Evolutionary conservation across 1,140 invertebrate species (phyloP).

Genomic region (Pseudachorutes palmiensis): DNA sequence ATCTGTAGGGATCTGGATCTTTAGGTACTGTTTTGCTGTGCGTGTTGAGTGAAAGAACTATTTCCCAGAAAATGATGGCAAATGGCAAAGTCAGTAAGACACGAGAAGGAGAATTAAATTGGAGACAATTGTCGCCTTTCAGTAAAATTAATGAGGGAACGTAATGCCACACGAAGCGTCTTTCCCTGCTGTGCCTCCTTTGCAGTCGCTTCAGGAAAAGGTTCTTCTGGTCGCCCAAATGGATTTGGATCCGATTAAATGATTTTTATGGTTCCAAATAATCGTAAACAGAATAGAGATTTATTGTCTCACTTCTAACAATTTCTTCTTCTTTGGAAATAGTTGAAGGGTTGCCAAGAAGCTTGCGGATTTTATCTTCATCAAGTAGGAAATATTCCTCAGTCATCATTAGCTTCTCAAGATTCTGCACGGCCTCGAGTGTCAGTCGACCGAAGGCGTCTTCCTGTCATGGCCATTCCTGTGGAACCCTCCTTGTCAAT

Average conservation of each 20-base stretch:
- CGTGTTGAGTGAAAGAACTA: not conserved
- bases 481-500: constrained; percentile 12
- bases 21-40: too few relatives aligned
- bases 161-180: not conserved
- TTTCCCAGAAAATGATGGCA: not conserved
- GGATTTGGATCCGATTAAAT: not conserved
- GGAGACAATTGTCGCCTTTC: constrained; percentile 29
- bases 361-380: constrained; percentile 21
- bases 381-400: too few relatives aligned
- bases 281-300: too few relatives aligned
- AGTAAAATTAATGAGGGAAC: constrained; percentile 28
- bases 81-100: not conserved
- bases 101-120: constrained; percentile 15
- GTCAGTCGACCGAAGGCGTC: too few relatives aligned
- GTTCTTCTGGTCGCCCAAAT: too few relatives aligned
- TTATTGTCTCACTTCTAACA: too few relatives aligned
- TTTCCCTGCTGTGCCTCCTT: too few relatives aligned
- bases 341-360: constrained; percentile 28
- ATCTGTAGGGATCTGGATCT: too few relatives aligned
- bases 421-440: too few relatives aligned
- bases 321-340: constrained; percentile 7
- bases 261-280: too few relatives aligned
- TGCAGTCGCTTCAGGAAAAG: not conserved
- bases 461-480: not conserved
- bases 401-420: too few relatives aligned